phyloP scores from a whole-genome alignment of 2,113 vertebrate species.

The Pollimyrus isidori region DNA sequence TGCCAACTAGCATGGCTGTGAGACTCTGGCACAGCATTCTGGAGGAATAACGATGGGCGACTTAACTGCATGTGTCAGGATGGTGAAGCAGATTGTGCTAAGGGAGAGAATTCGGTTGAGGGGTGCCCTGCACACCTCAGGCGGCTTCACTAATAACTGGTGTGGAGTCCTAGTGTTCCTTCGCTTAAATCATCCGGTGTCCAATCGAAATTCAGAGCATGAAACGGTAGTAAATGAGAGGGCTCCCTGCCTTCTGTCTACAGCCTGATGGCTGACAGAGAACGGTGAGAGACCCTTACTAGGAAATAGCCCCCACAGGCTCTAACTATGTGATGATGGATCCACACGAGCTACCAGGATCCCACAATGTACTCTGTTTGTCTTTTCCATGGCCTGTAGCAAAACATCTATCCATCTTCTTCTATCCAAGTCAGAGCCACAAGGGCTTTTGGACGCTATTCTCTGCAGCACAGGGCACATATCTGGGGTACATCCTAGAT shows the following conservation, averaged over 20 bases:
- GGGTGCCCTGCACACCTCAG: not conserved
- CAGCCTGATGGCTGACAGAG: not conserved
- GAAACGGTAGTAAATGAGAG: not conserved
- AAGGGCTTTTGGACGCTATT: not conserved
- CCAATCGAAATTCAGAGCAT: not conserved
- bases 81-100: not conserved
- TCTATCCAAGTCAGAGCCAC: not conserved
- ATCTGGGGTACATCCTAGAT: not conserved
- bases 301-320: not conserved
- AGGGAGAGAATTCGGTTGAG: not conserved
- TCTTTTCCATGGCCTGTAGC: not conserved
- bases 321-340: not conserved
- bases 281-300: not conserved
- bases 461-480: not conserved
- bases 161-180: not conserved
- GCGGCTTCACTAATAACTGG: not conserved
- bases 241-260: not conserved
- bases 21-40: not conserved
- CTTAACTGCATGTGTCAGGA: slow-evolving; percentile 2
- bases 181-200: not conserved
- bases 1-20: not conserved
- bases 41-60: not conserved
- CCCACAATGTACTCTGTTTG: not conserved
- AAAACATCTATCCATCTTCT: not conserved
- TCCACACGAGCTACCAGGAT: not conserved